Evolutionary conservation across 1,140 invertebrate species (phyloP), one percentile per base, ranked within the genome.

Genomic region (Brachionus asplanchnoidis): DNA sequence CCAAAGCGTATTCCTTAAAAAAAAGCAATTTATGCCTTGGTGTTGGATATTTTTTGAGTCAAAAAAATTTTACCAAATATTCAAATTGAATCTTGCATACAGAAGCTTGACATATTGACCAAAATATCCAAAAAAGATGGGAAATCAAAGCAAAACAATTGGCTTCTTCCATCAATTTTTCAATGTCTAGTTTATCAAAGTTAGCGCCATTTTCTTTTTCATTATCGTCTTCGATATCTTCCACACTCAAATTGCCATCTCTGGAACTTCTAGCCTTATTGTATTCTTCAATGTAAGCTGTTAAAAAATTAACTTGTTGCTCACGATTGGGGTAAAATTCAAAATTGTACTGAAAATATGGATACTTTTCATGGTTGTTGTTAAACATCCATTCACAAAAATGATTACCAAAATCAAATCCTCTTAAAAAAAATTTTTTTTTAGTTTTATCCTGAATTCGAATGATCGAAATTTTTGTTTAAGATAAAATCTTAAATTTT

Each of bases 321-420:
- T 94, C 92, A 84, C 92, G 90, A 12, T 91, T 93, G 0, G 96
- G 94, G 87, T 93, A 94, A 86, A 93, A 91, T 26, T 93, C 91
- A 3, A 85, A 89, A 65, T 92, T 89, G 86, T 93, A 93, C 73
- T 91, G 91, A 87, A 93, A 98, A 89, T 93, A 94, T 2, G 96
- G 96, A 88, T 93, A 92, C 65, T 93, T 91, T 0, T 92, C 89
- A 78, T 92, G 92, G 0, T 93, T 94, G 88, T 99, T 98, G 87
- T 97, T 94, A 89, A 95, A 97, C 7, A 92, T 93, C 95, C 95
- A 98, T 90, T 98, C 96, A 85, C 95, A 92, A 88, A 98, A 97
- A 88, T 98, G 96, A 90, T 98, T 98, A 3, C 95, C 97, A 82
- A 99, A 91, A 90, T 98, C 97, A 91, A 96, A 98, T 0, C 94